A percentile compares a stretch with the other conserved stretches of the same genome.
Evolutionary conservation across 2,113 vertebrate species (phyloP).

Genomic region (Pedetes capensis): DNA sequence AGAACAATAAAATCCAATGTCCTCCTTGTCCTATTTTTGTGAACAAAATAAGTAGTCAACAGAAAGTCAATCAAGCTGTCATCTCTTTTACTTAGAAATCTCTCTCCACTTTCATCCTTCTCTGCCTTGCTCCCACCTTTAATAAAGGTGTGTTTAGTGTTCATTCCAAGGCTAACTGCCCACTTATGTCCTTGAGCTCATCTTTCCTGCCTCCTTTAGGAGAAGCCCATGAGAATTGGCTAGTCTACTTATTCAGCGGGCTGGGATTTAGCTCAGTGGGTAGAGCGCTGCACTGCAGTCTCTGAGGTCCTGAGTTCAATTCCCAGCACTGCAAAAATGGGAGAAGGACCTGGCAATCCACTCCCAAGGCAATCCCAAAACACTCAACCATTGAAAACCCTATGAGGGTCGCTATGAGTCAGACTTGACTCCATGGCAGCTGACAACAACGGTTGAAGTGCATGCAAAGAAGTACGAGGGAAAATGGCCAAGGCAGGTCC

Average conservation of each 20-base stretch:
- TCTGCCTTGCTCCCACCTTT: background rate
- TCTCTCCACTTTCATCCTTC: background rate
- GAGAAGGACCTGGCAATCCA: background rate
- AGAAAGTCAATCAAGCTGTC: background rate
- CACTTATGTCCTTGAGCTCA: background rate
- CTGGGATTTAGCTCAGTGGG: too few species aligned
- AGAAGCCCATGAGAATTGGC: background rate
- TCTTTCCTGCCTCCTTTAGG: background rate
- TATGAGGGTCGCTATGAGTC: too few species aligned
- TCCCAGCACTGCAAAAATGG: background rate
- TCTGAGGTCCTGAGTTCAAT: background rate
- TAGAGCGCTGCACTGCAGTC: too few species aligned
- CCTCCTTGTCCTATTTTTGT: background rate
- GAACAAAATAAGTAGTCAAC: background rate
- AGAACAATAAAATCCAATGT: background rate
- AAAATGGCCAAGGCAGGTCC: too few species aligned
- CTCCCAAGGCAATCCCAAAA: too few species aligned
- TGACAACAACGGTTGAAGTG: background rate
- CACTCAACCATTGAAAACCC: too few species aligned
- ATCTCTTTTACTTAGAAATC: background rate
- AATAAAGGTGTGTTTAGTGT: background rate
- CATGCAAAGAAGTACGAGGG: background rate
- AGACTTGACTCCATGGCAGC: too few species aligned
- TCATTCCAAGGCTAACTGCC: background rate
- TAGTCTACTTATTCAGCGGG: background rate